These are phyloP conservation scores for Rhodophaea formosa DNA, from an alignment of 2,888 invertebrate genomes.

Conservation along the genomic window DNA sequence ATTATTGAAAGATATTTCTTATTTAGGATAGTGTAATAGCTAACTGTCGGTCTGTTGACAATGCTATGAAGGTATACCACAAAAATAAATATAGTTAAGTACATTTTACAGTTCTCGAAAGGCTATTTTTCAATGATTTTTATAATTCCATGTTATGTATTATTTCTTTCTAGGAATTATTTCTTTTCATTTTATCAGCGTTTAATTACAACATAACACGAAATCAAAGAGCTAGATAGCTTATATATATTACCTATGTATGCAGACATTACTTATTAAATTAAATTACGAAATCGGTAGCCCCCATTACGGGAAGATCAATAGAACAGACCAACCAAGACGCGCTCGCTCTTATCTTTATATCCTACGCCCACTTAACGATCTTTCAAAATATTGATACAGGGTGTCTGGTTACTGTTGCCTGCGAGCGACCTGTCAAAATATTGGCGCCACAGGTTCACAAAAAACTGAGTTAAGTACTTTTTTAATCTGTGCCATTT, in stretches of 20 bases:
- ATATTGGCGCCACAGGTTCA: constrained; percentile 58
- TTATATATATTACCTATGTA: no score
- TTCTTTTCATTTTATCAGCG: no score
- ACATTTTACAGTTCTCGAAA: no score
- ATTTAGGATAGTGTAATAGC: no score
- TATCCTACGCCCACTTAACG: constrained; percentile 63
- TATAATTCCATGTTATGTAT: no score
- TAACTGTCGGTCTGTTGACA: no score
- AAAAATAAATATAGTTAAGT: no score
- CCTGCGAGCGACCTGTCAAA: constrained; percentile 54
- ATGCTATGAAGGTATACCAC: no score
- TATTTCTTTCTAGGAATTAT: no score
- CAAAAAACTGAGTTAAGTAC: constrained; percentile 32
- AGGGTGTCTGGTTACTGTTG: constrained; percentile 56
- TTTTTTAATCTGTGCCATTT: constrained; percentile 23
- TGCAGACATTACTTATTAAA: constrained; percentile 9
- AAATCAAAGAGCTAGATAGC: neutral
- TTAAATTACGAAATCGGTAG: constrained; percentile 22
- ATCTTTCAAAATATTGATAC: constrained; percentile 65
- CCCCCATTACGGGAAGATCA: constrained; percentile 28
- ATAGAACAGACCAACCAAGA: constrained; percentile 17
- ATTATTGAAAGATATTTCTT: no score
- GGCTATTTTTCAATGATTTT: no score
- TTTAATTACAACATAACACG: no score
- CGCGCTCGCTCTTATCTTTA: constrained; percentile 50